Evolutionary conservation across 2,888 invertebrate species (phyloP).

Genomic region (Eurytoma adleriae): DNA sequence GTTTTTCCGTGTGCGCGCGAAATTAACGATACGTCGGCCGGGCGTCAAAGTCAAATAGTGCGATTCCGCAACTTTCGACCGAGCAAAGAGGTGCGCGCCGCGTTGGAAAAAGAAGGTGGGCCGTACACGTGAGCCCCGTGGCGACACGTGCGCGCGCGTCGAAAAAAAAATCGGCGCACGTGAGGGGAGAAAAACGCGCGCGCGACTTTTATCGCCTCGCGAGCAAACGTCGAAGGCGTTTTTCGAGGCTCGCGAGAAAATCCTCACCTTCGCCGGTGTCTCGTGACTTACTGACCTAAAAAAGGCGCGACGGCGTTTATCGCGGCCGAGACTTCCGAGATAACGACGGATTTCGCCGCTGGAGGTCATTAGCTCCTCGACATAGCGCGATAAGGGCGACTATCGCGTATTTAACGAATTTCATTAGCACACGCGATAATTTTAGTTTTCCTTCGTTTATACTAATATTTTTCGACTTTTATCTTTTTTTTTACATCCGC

Average conservation of each 20-base stretch:
- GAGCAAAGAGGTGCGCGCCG: not conserved
- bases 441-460: too few species aligned
- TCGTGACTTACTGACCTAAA: constrained; percentile 41
- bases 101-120: not conserved
- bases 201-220: too few species aligned
- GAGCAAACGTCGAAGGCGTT: not conserved
- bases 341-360: constrained; percentile 17
- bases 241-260: constrained; percentile 19
- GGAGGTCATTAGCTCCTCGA: constrained; percentile 29
- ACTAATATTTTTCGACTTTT: too few species aligned
- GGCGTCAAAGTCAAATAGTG: constrained; percentile 9
- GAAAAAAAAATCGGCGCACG: too few species aligned
- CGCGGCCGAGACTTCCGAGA: not conserved
- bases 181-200: too few species aligned
- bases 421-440: not conserved
- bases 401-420: not conserved
- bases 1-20: constrained; percentile 27
- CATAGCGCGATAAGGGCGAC: not conserved
- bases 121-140: not conserved
- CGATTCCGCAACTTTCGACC: constrained; percentile 22
- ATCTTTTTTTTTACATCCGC: too few species aligned
- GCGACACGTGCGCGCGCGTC: not conserved
- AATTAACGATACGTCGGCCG: constrained; percentile 14
- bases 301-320: constrained; percentile 18
- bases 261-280: not conserved